Base-by-base conservation (phyloP, 2,888 invertebrate genomes). In the Plagodis pulveraria region DNA sequence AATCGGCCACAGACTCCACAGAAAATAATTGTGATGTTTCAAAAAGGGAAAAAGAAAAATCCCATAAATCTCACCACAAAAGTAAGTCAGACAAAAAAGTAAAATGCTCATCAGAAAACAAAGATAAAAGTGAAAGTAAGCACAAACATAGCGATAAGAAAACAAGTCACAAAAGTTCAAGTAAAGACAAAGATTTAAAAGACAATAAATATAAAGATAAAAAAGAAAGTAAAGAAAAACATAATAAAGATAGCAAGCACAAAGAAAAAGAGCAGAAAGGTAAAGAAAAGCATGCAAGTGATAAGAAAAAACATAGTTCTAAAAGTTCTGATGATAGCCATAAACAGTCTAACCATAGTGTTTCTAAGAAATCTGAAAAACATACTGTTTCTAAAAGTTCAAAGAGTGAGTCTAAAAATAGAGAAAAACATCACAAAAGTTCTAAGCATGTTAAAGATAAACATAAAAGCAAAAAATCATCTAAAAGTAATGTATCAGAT, bases 151-250 rank as follows among this genome's bases (percentile, higher is more conserved):
- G 35, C 11, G 41, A 43, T 10, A 80, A 74, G 43, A 87, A 83
- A 67, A 76, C 83, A 56, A 79, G 72, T 64, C 83, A 83, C 62
- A 87, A 87, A 73, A 87, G 89, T 70, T 83, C 83, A 43, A 83
- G 80, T 62, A 82, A 66, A 65, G 83, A 85, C 51, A 73, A 76
- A 63, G 81, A 77, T 69, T 80, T 74, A 66, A 83, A 74, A 78
- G 78, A 77, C 69, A 80, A 75, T 66, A 83, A 74, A 78, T 84
- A 76, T 68, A 80, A 73, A 78, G 84, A 76, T 67, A 80, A 74
- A 66, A 83, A 73, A 78, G 84, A 76, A 41, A 83, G 80, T 61
- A 83, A 66, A 67, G 83, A 85, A 52, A 85, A 76, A 70, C 76
- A 77, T 6, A n/a, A 43, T 11, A 83, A 69, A 63, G 61, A 50